phyloP scores from a whole-genome alignment of 2,113 vertebrate species.

The Fukomys damarensis region DNA sequence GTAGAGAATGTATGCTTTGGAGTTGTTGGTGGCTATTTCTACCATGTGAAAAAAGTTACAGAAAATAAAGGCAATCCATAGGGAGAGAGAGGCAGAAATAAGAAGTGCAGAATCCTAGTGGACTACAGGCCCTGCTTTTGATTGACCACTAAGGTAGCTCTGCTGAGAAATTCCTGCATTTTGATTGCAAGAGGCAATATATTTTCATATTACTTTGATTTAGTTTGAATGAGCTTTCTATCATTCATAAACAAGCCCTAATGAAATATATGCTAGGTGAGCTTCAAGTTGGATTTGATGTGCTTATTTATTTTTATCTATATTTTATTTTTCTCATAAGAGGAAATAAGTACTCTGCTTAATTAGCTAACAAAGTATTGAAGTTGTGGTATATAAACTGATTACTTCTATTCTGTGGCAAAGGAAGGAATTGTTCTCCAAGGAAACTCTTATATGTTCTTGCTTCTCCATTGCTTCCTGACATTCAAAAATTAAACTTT shows the following conservation, averaged over 20 bases:
- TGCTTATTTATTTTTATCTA: conserved; percentile 40
- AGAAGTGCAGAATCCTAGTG: neutral
- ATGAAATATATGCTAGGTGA: conserved; percentile 12
- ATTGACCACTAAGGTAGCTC: neutral
- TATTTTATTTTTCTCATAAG: conserved; percentile 49
- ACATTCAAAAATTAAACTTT: conserved; percentile 1
- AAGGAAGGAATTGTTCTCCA: conserved; percentile 4
- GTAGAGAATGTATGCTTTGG: neutral
- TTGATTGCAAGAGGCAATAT: neutral
- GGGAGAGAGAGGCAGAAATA: neutral
- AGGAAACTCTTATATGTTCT: neutral
- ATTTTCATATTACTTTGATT: neutral
- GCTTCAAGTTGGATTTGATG: neutral
- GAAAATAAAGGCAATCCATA: neutral
- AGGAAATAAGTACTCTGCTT: conserved; percentile 24
- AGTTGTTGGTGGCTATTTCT: neutral
- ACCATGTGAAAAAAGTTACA: neutral
- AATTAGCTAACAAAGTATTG: conserved; percentile 22
- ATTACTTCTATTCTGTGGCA: conserved; percentile 35
- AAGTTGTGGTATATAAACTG: conserved; percentile 6
- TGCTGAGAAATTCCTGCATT: neutral
- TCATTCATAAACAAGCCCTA: neutral
- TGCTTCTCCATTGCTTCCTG: neutral
- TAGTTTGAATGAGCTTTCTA: neutral
- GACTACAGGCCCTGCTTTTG: neutral